Base-by-base conservation (phyloP, 1,140 invertebrate genomes). In the Drosophila parvula region DNA sequence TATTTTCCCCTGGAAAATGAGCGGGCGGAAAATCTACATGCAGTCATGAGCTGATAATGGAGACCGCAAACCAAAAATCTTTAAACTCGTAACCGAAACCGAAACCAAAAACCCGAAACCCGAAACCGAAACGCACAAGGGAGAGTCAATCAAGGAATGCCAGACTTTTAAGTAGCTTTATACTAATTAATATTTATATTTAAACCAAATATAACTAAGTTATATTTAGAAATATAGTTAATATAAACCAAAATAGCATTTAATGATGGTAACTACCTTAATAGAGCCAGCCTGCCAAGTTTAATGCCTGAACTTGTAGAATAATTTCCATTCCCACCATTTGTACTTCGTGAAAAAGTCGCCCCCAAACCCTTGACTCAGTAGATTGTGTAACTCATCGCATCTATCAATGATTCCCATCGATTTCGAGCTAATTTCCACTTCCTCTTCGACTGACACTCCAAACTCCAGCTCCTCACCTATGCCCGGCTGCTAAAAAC, bases 391-490 rank as follows among this genome's bases (percentile, higher is more conserved):
- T 67, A 71, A 48, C 60, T 69, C 61, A 65, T 50, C 60, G 45
- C 61, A 53, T 58, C 65, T 41, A 57, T 57, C 36, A 58, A 47
- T 70, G 51, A 70, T 71, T 70, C 68, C 68, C 68, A 71, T 70
- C 44, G 65, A 71, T 70, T 70, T 70, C 50, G 51, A 70, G 68
- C 68, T 71, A 70, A 70, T 58, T 71, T 70, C 27, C 28, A 71
- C 68, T 70, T 71, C 65, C 68, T 71, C 51, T 45, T 41, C n/a
- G 43, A 28, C 64, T 65, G 44, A 27, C 64, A 64, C 64, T 67
- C 28, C 50, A 53, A 53, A 48, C n/a, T 30, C 34, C 43, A 36
- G 7, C 41, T 18, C 14, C 43, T 38, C 40, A 22, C 16, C 16
- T 27, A 5, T 12, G 12, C 5, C 2, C 43, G 12, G 43, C 11